Conservation (phyloP, 2,113 vertebrate genomes). For the Chloebia gouldiae region DNA sequence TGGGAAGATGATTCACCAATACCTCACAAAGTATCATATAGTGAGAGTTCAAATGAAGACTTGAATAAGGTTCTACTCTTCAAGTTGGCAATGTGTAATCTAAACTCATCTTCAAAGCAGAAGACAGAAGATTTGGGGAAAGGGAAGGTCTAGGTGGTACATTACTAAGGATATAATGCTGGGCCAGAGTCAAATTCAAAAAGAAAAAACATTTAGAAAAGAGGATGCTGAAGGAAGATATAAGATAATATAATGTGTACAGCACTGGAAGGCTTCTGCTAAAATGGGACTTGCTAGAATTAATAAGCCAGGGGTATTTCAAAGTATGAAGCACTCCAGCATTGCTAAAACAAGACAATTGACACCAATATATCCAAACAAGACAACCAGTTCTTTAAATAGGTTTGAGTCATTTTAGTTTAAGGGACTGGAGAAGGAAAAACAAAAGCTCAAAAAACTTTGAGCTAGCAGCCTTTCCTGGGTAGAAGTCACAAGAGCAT, state of each 20-base stretch:
- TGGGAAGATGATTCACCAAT: neutral
- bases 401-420: neutral
- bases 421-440: neutral
- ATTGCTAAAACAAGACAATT: neutral
- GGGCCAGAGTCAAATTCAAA: neutral
- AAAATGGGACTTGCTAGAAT: constrained; percentile 3
- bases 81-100: neutral
- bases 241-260: neutral
- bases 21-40: neutral
- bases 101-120: neutral
- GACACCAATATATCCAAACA: neutral
- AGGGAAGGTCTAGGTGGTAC: neutral
- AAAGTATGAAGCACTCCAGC: neutral
- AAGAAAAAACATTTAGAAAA: neutral
- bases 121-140: neutral
- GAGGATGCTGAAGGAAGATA: neutral
- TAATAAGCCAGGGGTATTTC: neutral
- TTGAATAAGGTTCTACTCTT: neutral
- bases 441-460: neutral
- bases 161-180: neutral
- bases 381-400: neutral
- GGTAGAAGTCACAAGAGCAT: neutral
- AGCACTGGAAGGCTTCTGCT: neutral
- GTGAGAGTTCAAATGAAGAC: neutral
- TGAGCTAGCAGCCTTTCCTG: neutral